Evolutionary conservation across 2,888 invertebrate species (phyloP), one percentile per base, ranked within the genome.

Genomic region (Altica lythri): DNA sequence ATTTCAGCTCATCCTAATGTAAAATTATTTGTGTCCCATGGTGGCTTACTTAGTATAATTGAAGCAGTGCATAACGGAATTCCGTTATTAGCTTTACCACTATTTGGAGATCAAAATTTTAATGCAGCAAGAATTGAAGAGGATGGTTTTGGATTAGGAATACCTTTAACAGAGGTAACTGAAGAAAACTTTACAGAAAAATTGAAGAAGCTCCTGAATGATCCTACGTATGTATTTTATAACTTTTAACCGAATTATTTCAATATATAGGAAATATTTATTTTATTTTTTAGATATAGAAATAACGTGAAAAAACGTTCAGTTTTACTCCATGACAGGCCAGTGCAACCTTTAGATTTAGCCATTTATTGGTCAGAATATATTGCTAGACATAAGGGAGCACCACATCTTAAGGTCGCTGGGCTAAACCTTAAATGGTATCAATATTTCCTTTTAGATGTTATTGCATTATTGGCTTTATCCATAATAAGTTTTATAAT

Each of bases 11-110:
- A 84, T 68, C 74, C 75, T 2, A 81, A 81, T 48, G 76, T 83
- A 1, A 78, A 77, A 56, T 65, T 81, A 1, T 83, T 85, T 59
- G 79, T 85, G 51, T 81, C 82, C 6, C 81, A 83, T 64, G 83
- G 82, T 16, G 84, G 84, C 0, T 72, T 82, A 34, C 76, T 83
- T 62, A 81, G 82, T 58, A 73, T 79, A 9, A 79, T 79, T 58
- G 84, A 84, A 67, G 77, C 82, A 0, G 74, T 81, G 12, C 74
- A 77, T 50, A 76, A 77, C 35, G 76, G 75, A 14, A 78, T 77
- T 10, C 80, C 80, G 0, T 62, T 80, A 14, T 64, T 80, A 12
- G 79, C 79, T 4, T 75, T 81, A 37, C 81, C 81, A 0, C 70
- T 81, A 12, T 78, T 77, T 53, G 78, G 73, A 0, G 81, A 82